Conservation (phyloP, 2,797 vertebrate species). For the Toxotes lorentzi region DNA sequence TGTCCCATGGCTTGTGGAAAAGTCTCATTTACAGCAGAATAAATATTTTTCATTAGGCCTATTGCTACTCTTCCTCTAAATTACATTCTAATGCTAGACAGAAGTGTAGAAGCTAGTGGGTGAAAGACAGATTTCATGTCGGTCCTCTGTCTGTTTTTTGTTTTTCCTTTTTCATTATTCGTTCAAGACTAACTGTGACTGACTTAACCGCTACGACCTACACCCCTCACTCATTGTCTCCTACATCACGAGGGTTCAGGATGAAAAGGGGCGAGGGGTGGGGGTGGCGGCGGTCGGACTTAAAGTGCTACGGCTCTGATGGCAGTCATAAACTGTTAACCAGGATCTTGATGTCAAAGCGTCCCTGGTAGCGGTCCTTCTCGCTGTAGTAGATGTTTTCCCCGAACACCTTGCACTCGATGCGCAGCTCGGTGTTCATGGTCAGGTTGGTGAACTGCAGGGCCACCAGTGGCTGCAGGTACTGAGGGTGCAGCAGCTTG, state of each 20-base stretch:
- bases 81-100: slow-evolving; percentile 94
- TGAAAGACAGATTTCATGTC: slow-evolving; percentile 90
- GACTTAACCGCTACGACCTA: slow-evolving; percentile 61
- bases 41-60: slow-evolving; percentile 89
- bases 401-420: slow-evolving; percentile 94
- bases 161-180: slow-evolving; percentile 36
- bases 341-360: slow-evolving; percentile 94
- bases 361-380: slow-evolving; percentile 98
- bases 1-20: slow-evolving; percentile 93
- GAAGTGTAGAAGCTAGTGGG: slow-evolving; percentile 94
- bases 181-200: slow-evolving; percentile 92
- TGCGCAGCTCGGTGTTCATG: slow-evolving; percentile 87
- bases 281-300: slow-evolving; percentile 25
- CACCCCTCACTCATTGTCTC: slow-evolving; percentile 54
- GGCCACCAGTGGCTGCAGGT: slow-evolving; percentile 95
- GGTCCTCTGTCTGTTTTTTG: slow-evolving; percentile 86
- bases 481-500: slow-evolving; percentile 90
- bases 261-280: slow-evolving; percentile 4
- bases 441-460: slow-evolving; percentile 96
- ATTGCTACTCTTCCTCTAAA: slow-evolving; percentile 92
- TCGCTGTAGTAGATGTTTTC: slow-evolving; percentile 95
- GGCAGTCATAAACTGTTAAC: slow-evolving; percentile 91
- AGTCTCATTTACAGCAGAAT: slow-evolving; percentile 95
- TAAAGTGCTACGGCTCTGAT: slow-evolving; percentile 77
- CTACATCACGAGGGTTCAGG: slow-evolving; percentile 64